Evolutionary conservation across 2,113 vertebrate genomes (phyloP).

Genomic region (Collichthys lucidus): DNA sequence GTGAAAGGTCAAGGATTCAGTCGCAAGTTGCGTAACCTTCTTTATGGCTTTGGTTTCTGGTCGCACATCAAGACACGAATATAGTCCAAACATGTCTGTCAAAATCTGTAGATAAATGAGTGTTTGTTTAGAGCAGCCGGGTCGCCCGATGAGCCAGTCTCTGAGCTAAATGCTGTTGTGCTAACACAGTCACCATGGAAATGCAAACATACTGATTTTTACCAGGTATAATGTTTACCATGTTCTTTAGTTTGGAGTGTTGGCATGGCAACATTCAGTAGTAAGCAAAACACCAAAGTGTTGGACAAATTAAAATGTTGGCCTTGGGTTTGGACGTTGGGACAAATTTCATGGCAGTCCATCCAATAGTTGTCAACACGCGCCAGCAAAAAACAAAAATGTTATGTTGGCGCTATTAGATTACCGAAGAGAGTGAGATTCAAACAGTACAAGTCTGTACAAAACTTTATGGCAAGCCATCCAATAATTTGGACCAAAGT

Average conservation of each 20-base stretch:
- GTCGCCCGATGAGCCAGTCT: neutral
- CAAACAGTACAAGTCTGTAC: neutral
- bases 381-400: too few species aligned
- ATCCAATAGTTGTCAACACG: too few species aligned
- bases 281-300: too few species aligned
- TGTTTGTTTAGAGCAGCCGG: neutral
- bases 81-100: neutral
- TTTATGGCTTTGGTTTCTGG: neutral
- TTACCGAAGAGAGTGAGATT: too few species aligned
- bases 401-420: too few species aligned
- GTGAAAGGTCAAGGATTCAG: constrained; percentile 24
- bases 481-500: neutral
- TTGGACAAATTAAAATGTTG: too few species aligned
- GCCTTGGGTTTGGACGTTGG: too few species aligned
- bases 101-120: neutral
- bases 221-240: neutral
- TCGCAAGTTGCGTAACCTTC: neutral
- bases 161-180: neutral
- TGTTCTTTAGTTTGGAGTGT: neutral
- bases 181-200: neutral
- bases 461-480: neutral
- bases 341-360: too few species aligned
- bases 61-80: neutral
- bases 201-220: neutral
- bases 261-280: neutral